Base-by-base conservation (phyloP, 2,888 invertebrate species). In the Minunthozetes semirufus region DNA sequence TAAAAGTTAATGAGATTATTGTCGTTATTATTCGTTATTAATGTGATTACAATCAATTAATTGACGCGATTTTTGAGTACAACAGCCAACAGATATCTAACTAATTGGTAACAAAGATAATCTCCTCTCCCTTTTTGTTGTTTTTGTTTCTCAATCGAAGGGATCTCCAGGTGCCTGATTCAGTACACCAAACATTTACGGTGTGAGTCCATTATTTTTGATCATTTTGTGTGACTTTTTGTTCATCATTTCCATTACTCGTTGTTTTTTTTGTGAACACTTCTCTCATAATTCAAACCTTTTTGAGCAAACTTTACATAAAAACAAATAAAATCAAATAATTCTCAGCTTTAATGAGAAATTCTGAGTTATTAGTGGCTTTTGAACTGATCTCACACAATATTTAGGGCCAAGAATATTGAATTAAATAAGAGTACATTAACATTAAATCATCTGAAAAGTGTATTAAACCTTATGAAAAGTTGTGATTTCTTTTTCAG, bases 101-200 rank as follows among this genome's bases (percentile, higher is more conserved):
- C 15, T 19, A 56, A 8, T 56, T 56, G 56, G 56, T 56, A 25
- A 56, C 33, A 19, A 53, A 8, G 5, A 56, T 15, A 56, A 13
- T 25, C 4, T 56, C 63, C 63, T 68, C 46, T 68, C 68, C 68
- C 38, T 68, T 46, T 68, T 13, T 38, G 19, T 22, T 19, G 19
- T 59, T 50, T 50, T 50, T 50, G 50, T 50, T 50, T 50, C 15
- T 50, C 50, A 50, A 11, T n/a, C 38, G 33, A 68, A 68, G 68
- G 68, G 22, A 68, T 68, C 68, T 68, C 68, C 68, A 33, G 19
- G 46, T 68, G 68, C 68, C 19, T 68, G 22, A 68, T 68, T 68
- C 68, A 68, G 11, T 68, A 68, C 19, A 68, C 68, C 3, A 68
- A 46, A 68, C 17, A 68, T 46, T 68, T 68, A 15, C 68, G 68